Evolutionary conservation across 2,797 vertebrate genomes (phyloP), one percentile per base, ranked within the genome.

Genomic region (Gastrophryne carolinensis): DNA sequence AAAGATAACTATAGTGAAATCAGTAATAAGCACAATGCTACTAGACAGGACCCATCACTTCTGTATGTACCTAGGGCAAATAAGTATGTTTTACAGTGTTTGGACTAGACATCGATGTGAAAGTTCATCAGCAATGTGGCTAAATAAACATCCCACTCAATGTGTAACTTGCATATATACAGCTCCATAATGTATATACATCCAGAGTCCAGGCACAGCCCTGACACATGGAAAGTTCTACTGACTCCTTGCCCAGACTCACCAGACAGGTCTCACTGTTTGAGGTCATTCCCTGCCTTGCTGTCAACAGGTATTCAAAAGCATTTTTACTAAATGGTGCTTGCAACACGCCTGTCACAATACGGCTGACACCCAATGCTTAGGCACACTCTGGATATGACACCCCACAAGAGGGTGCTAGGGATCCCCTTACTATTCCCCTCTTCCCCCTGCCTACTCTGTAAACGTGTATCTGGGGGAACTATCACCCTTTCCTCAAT

Each of bases 101-200:
- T 61, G 61, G 54, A 68, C 52, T 74, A 66, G 52, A 75, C 54
- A 60, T 60, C 52, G 52, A 60, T 61, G 73, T 58, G 66, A 75
- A 67, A 75, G 73, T 53, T 68, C 73, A 68, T 23, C 61, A 54
- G 41, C 68, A 68, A 75, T 75, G 56, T 75, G 64, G 32, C 61
- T 75, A 75, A 75, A 75, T 41, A 75, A 75, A 75, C 64, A 75
- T 68, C 73, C 73, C 73, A 75, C 68, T 53, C 30, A 61, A 24
- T 68, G 73, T 68, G 56, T 68, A 58, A 39, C 56, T 75, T 68
- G 73, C 34, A 75, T 53, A 67, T 50, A 58, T 47, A 41, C 35
- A 73, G 62, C 41, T 35, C 41, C 50, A 58, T 67, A 68, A 68
- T 75, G 64, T 53, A 64, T 68, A 75, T 75, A 61, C 39, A 67